These are phyloP conservation scores for Oreamnos americanus DNA, from an alignment of 2,113 vertebrate species.

Conservation along the genomic window DNA sequence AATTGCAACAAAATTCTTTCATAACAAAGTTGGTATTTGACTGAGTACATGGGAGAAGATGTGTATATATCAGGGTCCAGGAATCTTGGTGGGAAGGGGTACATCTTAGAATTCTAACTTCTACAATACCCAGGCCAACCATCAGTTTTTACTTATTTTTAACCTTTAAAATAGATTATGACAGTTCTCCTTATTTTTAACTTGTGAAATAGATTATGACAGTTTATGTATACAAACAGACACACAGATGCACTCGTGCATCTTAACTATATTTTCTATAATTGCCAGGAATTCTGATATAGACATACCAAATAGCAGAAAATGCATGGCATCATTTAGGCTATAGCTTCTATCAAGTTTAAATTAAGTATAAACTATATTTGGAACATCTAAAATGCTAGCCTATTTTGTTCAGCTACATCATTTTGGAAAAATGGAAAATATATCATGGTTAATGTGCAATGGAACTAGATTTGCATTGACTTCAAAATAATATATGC, in stretches of 20 bases:
- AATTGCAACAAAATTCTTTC: neutral
- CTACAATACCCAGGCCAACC: neutral
- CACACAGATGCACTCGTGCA: neutral
- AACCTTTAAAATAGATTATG: neutral
- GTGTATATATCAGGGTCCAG: neutral
- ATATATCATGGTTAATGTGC: neutral
- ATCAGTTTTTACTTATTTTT: neutral
- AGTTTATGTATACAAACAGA: neutral
- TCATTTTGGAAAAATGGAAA: neutral
- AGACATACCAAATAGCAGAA: neutral
- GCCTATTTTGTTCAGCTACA: neutral
- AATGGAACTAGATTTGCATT: slow-evolving; percentile 9
- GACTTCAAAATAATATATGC: neutral
- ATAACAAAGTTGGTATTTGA: neutral
- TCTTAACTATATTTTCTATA: neutral
- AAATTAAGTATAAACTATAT: slow-evolving; percentile 46
- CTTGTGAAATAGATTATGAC: neutral
- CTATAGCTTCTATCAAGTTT: slow-evolving; percentile 46
- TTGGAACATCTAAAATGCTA: slow-evolving; percentile 31
- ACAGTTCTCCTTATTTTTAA: neutral
- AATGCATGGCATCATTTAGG: neutral
- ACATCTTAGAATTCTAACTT: neutral
- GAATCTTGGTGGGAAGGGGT: neutral
- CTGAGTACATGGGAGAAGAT: neutral
- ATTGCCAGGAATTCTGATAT: neutral